Evolutionary conservation across 2,888 invertebrate genomes (phyloP).

Genomic region (Amphipyra berbera): DNA sequence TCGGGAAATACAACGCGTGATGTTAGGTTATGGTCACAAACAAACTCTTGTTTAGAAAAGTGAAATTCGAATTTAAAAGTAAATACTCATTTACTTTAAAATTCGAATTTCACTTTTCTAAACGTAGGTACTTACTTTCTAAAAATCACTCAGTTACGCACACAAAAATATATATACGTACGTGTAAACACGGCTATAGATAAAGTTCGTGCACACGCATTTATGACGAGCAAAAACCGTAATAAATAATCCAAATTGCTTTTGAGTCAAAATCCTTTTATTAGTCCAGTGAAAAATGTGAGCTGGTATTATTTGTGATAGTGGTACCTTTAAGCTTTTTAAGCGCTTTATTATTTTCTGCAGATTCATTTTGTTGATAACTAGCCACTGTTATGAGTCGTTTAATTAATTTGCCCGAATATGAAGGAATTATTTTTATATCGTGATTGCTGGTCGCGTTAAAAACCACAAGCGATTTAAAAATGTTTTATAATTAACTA

Average conservation of each 20-base stretch:
- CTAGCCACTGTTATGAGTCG: conserved; percentile 36
- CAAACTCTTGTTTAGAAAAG: no score
- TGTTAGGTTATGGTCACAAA: no score
- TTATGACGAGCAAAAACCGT: conserved; percentile 14
- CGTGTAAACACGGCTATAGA: not conserved
- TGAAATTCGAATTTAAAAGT: no score
- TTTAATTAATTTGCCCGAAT: conserved; percentile 48
- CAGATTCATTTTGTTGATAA: conserved; percentile 37
- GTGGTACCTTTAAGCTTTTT: conserved; percentile 9
- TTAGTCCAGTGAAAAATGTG: conserved; percentile 22
- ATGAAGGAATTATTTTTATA: conserved; percentile 52
- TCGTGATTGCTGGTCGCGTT: conserved; percentile 26
- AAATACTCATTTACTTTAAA: no score
- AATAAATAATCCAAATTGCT: conserved; percentile 47
- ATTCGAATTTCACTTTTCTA: no score
- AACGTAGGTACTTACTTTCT: no score
- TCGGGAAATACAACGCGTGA: no score
- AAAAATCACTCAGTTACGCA: no score
- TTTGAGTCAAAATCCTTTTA: conserved; percentile 34
- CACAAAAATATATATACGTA: no score
- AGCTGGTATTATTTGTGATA: conserved; percentile 23
- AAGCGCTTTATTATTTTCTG: conserved; percentile 36
- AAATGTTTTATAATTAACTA: conserved; percentile 30
- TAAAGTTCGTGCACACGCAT: not conserved
- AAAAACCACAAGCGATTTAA: conserved; percentile 43